These are phyloP conservation scores for Sesia apiformis DNA, from an alignment of 2,888 invertebrate genomes.

Conservation along the genomic window DNA sequence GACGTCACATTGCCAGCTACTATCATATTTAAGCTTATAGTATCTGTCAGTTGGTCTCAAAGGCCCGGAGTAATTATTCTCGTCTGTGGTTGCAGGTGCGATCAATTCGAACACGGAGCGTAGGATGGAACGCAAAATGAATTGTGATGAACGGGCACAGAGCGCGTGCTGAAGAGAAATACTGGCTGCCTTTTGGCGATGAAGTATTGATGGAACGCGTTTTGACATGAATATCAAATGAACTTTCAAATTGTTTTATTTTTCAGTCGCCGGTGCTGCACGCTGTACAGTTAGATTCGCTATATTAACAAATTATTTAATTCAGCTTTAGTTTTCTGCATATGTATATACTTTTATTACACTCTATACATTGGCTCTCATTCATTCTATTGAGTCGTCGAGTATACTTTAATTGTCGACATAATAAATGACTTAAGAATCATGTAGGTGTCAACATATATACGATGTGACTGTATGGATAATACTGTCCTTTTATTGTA, in stretches of 20 bases:
- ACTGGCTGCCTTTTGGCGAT: conserved; percentile 20
- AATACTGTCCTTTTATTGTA: too few species aligned
- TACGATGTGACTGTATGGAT: too few species aligned
- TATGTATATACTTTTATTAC: too few species aligned
- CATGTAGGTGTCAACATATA: too few species aligned
- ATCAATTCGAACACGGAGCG: conserved; percentile 14
- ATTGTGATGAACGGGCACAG: conserved; percentile 20
- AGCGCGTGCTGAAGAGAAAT: conserved; percentile 16
- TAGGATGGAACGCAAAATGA: conserved; percentile 19
- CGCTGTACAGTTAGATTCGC: conserved; percentile 2
- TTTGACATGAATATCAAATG: conserved; percentile 17
- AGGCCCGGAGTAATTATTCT: conserved; percentile 1
- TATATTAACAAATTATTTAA: not conserved
- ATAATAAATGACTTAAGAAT: too few species aligned
- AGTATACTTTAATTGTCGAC: too few species aligned
- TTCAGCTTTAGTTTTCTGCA: not conserved
- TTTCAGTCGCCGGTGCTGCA: conserved; percentile 8
- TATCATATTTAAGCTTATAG: not conserved
- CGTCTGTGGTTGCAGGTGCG: conserved; percentile 4
- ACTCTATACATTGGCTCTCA: too few species aligned
- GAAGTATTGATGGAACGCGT: conserved; percentile 18
- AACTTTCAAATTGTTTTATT: conserved; percentile 11
- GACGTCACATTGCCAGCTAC: too few species aligned
- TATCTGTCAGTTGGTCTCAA: not conserved
- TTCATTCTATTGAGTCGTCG: too few species aligned